Conservation (phyloP, 1,140 invertebrate species). For the Zaprionus gabonicus region DNA sequence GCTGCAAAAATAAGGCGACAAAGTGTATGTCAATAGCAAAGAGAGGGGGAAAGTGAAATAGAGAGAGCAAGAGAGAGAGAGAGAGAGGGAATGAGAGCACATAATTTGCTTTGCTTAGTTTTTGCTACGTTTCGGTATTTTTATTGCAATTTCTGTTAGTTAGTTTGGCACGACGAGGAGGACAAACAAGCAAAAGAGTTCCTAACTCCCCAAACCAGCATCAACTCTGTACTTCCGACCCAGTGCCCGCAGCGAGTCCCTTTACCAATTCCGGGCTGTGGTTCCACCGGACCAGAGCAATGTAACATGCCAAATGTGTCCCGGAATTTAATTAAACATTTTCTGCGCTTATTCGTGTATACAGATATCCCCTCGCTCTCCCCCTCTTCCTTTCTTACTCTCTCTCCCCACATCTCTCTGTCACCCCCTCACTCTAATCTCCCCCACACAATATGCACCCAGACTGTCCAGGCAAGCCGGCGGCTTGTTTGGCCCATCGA, state of each 20-base stretch:
- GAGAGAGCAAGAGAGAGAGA: background rate
- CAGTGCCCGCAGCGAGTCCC: background rate
- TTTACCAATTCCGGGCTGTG: constrained; percentile 50
- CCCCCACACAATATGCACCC: constrained; percentile 28
- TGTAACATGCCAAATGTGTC: constrained; percentile 82
- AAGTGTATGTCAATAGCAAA: constrained; percentile 62
- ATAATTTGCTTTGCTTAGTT: constrained; percentile 82
- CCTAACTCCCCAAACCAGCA: background rate
- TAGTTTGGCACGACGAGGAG: constrained; percentile 41
- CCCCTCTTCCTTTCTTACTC: constrained; percentile 17
- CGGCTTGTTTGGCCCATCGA: constrained; percentile 62
- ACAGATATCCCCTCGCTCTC: constrained; percentile 38
- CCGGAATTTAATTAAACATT: constrained; percentile 82
- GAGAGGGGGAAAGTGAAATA: background rate
- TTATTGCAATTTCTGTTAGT: constrained; percentile 80
- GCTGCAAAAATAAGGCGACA: constrained; percentile 33
- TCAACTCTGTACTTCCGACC: background rate
- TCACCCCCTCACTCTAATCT: constrained; percentile 4
- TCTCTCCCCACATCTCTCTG: background rate
- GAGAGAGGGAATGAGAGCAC: constrained; percentile 30
- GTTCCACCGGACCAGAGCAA: constrained; percentile 58
- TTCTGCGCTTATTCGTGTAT: constrained; percentile 80
- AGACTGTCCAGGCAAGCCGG: constrained; percentile 39
- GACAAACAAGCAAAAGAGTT: constrained; percentile 24
- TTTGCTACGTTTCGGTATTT: constrained; percentile 76